Percentiles rank a stretch among this genome's conserved stretches.
These are phyloP conservation scores for Venusia cambrica DNA, from an alignment of 2,888 invertebrate genomes.

Conservation along the genomic window DNA sequence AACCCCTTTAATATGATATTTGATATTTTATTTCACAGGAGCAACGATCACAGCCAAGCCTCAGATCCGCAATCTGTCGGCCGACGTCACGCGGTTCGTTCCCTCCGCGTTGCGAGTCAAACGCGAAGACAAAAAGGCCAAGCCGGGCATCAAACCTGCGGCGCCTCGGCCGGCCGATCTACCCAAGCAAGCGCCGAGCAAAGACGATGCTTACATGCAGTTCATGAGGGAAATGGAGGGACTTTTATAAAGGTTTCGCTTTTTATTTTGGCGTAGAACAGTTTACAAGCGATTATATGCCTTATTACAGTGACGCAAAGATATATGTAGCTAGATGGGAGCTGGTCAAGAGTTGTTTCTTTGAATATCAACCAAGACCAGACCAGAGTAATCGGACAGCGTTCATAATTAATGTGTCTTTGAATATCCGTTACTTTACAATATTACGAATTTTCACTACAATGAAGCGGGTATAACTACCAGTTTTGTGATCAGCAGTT, in stretches of 20 bases:
- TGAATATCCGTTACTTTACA: no score
- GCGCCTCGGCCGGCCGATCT: conserved; percentile 76
- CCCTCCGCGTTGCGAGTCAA: conserved; percentile 96
- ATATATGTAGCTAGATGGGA: no score
- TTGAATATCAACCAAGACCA: no score
- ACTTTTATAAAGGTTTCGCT: conserved; percentile 82
- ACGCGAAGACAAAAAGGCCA: conserved; percentile 88
- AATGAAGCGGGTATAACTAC: no score
- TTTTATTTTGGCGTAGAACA: conserved; percentile 6
- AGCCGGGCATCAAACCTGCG: conserved; percentile 76
- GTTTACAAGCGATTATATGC: no score
- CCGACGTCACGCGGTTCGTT: conserved; percentile 97
- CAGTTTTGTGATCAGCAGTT: no score
- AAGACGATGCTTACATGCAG: conserved; percentile 98
- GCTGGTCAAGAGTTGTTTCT: no score
- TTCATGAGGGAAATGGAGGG: conserved; percentile 99
- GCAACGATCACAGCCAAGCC: conserved; percentile 98
- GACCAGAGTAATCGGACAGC: no score
- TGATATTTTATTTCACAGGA: conserved; percentile 54
- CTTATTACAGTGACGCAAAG: no score
- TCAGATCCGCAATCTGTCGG: conserved; percentile 95
- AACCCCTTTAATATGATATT: no score
- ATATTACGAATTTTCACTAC: no score
- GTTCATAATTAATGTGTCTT: no score
- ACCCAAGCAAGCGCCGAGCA: conserved; percentile 83